Evolutionary conservation across 2,797 vertebrate species (phyloP), one percentile per base, ranked within the genome.

Genomic region (Gobionotothen gibberifrons): DNA sequence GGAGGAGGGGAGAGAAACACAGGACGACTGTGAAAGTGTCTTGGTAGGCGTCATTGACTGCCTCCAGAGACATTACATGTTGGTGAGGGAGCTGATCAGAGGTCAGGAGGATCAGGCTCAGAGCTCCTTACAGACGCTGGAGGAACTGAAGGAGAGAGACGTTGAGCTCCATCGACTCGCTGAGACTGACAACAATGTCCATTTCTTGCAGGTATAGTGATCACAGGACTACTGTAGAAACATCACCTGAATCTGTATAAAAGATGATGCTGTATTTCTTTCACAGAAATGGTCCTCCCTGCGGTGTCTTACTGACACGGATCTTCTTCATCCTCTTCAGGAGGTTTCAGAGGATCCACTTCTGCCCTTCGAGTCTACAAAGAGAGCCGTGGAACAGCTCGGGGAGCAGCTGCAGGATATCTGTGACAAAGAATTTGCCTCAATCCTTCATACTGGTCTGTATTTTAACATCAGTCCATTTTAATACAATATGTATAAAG

Each of bases 121-220:
- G 42, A 21, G 0, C 17, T 77, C 61, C 2, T 40, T 73, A 2
- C 42, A 60, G 36, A 69, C 14, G 0, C 59, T 83, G 55, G 17
- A 83, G 29, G 51, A 71, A 17, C 56, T 76, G 48, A 79, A 39
- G 66, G 58, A 21, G 67, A 63, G 47, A 47, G 60, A 74, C 0
- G 39, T 58, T 54, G 76, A 87, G 57, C 78, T 92, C 60, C 68
- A 81, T 12, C 5, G 0, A 40, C 65, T 92, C 21, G 75, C 65
- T 0, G 39, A 69, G 16, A 71, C 19, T 26, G 66, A 86, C 11
- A 59, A 32, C 11, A 63, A 86, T 3, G 7, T 75, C 11, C 3
- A 21, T 9, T 92, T 92, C 72, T 76, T 92, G 43, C 62, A 86
- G 91, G 92, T 92, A 76, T 32, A 10, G 16, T 47, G 49, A 39